A percentile compares a stretch with the other conserved stretches of the same genome.
Evolutionary conservation across 2,797 vertebrate genomes (phyloP).

Genomic region (Cirrhinus mrigala): DNA sequence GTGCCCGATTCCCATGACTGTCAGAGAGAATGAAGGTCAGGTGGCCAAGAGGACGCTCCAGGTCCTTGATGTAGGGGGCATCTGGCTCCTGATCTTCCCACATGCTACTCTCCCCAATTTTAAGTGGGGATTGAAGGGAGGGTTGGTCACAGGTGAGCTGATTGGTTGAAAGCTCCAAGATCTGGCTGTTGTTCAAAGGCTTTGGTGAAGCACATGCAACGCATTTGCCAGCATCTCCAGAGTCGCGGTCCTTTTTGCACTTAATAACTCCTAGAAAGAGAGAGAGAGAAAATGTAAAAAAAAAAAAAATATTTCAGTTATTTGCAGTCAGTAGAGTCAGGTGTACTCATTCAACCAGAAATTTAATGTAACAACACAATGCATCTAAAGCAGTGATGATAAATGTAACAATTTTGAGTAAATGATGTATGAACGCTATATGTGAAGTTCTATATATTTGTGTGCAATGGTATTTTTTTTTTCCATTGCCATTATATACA

Average conservation of each 20-base stretch:
- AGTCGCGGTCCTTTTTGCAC: constrained; percentile 81
- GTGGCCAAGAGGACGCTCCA: constrained; percentile 77
- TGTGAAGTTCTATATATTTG: background rate
- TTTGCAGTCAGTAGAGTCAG: background rate
- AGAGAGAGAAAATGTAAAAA: background rate
- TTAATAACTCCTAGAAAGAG: constrained; percentile 77
- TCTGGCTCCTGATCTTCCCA: constrained; percentile 80
- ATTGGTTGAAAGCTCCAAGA: constrained; percentile 68
- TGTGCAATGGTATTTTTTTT: background rate
- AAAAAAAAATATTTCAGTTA: background rate
- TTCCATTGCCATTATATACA: background rate
- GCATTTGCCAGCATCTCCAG: constrained; percentile 71
- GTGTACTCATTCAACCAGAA: background rate
- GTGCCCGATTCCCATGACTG: constrained; percentile 80
- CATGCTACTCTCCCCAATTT: constrained; percentile 72
- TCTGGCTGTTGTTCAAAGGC: constrained; percentile 72
- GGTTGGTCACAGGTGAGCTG: constrained; percentile 78
- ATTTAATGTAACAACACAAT: background rate
- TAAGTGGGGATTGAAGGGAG: constrained; percentile 76
- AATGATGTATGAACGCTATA: background rate
- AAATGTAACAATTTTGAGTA: background rate
- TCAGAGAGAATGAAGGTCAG: constrained; percentile 79
- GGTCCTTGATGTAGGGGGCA: constrained; percentile 76
- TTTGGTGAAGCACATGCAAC: constrained; percentile 78
- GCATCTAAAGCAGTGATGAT: background rate